Percentiles rank a stretch among this genome's conserved stretches.
Conservation (phyloP, 2,797 vertebrate species). For the Sebastes itinus region DNA sequence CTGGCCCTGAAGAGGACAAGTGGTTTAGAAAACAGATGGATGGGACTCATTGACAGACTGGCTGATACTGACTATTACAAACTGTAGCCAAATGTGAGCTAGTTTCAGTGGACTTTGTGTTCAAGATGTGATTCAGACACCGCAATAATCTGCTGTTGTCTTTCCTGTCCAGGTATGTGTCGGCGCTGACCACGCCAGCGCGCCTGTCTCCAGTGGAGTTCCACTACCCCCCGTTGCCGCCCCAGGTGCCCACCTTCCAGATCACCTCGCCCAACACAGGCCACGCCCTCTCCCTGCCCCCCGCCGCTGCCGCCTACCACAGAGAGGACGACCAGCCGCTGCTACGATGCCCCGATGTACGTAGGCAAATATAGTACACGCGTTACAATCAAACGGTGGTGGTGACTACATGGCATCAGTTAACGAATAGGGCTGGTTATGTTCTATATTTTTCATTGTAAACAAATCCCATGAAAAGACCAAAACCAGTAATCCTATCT, state of each 20-base stretch:
- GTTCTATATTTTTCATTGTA: too few relatives aligned
- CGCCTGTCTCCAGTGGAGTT: constrained; percentile 96
- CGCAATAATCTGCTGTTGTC: not conserved
- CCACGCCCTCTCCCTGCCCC: constrained; percentile 91
- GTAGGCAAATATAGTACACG: constrained; percentile 12
- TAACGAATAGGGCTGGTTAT: too few relatives aligned
- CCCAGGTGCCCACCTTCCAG: constrained; percentile 96
- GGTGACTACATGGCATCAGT: too few relatives aligned
- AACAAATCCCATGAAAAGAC: too few relatives aligned
- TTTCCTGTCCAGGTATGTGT: constrained; percentile 89
- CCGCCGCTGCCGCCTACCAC: constrained; percentile 86
- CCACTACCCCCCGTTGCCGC: constrained; percentile 90
- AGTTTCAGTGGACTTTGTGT: not conserved
- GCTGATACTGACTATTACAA: not conserved
- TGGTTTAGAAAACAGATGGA: constrained; percentile 2
- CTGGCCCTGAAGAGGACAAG: not conserved
- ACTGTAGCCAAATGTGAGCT: too few relatives aligned
- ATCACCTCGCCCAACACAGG: constrained; percentile 95
- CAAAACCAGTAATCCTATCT: too few relatives aligned
- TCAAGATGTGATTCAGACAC: not conserved
- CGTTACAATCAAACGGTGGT: too few relatives aligned
- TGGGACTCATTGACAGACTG: not conserved
- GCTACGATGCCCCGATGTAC: constrained; percentile 86
- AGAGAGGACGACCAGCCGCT: constrained; percentile 93
- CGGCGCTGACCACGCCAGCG: constrained; percentile 95